A percentile compares a stretch with the other conserved stretches of the same genome.
phyloP scores from a whole-genome alignment of 2,113 vertebrate genomes.

The Hemichromis elongatus region DNA sequence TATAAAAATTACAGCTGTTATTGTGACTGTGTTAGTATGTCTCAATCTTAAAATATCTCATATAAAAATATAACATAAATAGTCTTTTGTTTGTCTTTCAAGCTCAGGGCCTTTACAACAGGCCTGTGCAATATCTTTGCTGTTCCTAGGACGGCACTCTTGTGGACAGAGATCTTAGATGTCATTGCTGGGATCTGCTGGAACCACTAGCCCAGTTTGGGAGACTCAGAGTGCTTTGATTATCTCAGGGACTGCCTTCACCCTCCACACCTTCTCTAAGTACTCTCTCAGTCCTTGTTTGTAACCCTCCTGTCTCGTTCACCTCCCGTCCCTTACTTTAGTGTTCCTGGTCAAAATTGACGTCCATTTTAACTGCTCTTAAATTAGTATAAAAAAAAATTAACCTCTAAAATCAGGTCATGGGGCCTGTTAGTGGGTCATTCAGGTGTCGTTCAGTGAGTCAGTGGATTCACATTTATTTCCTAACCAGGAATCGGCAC shows the following conservation, averaged over 20 bases:
- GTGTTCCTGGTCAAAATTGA: too few species aligned
- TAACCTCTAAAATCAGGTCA: too few species aligned
- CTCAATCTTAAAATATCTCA: background rate
- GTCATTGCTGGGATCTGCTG: background rate
- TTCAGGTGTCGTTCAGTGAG: too few species aligned
- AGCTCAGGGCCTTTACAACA: background rate
- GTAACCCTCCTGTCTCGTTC: too few species aligned
- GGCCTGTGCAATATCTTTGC: background rate
- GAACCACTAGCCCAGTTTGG: background rate
- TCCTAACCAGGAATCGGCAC: too few species aligned
- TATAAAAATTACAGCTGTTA: background rate
- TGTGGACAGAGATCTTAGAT: background rate
- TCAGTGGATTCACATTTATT: too few species aligned
- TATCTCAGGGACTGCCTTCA: background rate
- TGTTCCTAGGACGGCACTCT: background rate
- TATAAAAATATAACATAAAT: background rate
- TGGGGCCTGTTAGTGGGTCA: too few species aligned
- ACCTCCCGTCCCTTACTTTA: too few species aligned
- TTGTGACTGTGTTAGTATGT: background rate
- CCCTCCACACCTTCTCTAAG: background rate
- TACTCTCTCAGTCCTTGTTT: background rate
- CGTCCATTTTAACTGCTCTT: too few species aligned
- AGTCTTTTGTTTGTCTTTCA: fast-evolving
- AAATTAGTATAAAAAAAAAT: too few species aligned
- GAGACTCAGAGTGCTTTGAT: background rate